Conservation (phyloP, 2,797 vertebrate species). For the Anguilla marmorata region DNA sequence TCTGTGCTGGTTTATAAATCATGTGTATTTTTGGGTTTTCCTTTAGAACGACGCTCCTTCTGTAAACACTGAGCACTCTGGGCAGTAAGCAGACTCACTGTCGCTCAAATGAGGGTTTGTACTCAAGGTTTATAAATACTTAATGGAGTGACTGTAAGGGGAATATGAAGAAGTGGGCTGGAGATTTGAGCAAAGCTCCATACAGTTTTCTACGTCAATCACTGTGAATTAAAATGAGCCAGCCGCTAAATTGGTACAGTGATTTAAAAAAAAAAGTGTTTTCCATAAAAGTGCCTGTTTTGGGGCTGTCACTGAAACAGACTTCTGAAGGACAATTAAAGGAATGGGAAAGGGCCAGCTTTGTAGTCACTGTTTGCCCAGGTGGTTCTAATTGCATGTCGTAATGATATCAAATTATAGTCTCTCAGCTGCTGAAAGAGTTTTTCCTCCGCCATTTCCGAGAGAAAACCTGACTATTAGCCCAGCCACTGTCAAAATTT, state of each 20-base stretch:
- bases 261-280: not conserved
- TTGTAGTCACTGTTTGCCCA: slow-evolving; percentile 68
- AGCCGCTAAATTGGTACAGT: not conserved
- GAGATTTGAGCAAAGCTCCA: slow-evolving; percentile 14
- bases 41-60: slow-evolving; percentile 29
- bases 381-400: slow-evolving; percentile 63
- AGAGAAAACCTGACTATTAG: slow-evolving; percentile 9
- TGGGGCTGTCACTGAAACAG: slow-evolving; percentile 5
- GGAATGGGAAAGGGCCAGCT: slow-evolving; percentile 62
- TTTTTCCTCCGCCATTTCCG: slow-evolving; percentile 23
- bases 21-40: slow-evolving; percentile 55
- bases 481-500: slow-evolving; percentile 1
- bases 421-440: slow-evolving; percentile 36
- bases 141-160: not conserved
- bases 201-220: not conserved
- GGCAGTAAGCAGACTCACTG: slow-evolving; percentile 22
- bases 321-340: slow-evolving; percentile 63
- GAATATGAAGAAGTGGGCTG: not conserved
- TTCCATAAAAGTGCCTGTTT: slow-evolving; percentile 16
- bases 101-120: slow-evolving; percentile 20
- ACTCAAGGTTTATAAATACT: slow-evolving; percentile 33
- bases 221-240: not conserved
- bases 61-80: slow-evolving; percentile 33
- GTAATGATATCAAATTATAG: slow-evolving; percentile 59
- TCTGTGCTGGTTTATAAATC: slow-evolving; percentile 68